Conservation (phyloP, 30 jellyfish, hydroid and myxozoan genomes). For the Pseudorhiza aurosa region DNA sequence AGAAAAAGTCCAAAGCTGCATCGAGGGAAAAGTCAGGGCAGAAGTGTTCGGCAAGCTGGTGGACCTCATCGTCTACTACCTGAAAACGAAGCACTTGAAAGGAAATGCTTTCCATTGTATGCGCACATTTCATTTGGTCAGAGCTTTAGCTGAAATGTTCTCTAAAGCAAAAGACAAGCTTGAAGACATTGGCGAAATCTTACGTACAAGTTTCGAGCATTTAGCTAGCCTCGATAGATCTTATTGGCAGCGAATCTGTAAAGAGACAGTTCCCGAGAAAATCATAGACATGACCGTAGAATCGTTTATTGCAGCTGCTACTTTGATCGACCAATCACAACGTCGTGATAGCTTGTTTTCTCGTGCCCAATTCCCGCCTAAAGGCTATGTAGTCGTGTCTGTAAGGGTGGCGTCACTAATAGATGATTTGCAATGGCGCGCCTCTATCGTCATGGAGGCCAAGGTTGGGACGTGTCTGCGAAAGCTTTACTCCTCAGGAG, state of each 20-base stretch:
- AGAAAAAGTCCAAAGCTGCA: constrained; percentile 35
- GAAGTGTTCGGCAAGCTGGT: constrained; percentile 70
- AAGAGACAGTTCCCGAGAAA: constrained; percentile 78
- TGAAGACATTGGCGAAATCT: constrained; percentile 25
- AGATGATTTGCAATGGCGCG: constrained; percentile 77
- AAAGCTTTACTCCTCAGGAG: constrained; percentile 62
- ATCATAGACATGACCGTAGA: constrained; percentile 5
- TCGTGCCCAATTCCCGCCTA: constrained; percentile 49
- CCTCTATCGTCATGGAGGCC: constrained; percentile 75
- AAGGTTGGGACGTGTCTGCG: constrained; percentile 75
- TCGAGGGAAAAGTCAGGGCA: constrained; percentile 31
- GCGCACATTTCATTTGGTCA: constrained; percentile 92
- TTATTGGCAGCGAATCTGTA: constrained; percentile 75
- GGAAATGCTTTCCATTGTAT: constrained; percentile 94
- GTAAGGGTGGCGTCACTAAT: constrained; percentile 51
- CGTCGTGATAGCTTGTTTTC: constrained; percentile 29
- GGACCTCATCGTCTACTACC: constrained; percentile 56
- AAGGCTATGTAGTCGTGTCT: constrained; percentile 2
- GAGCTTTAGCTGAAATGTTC: constrained; percentile 74
- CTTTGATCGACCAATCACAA: constrained; percentile 22
- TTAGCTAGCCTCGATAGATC: constrained; percentile 38
- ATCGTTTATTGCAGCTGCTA: constrained; percentile 38
- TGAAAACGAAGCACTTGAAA: constrained; percentile 75
- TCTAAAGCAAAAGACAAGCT: not conserved
- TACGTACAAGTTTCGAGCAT: constrained; percentile 42